A percentile compares a stretch with the other conserved stretches of the same genome.
These are phyloP conservation scores for Gyps fulvus DNA, from an alignment of 2,113 vertebrate genomes.

Conservation along the genomic window DNA sequence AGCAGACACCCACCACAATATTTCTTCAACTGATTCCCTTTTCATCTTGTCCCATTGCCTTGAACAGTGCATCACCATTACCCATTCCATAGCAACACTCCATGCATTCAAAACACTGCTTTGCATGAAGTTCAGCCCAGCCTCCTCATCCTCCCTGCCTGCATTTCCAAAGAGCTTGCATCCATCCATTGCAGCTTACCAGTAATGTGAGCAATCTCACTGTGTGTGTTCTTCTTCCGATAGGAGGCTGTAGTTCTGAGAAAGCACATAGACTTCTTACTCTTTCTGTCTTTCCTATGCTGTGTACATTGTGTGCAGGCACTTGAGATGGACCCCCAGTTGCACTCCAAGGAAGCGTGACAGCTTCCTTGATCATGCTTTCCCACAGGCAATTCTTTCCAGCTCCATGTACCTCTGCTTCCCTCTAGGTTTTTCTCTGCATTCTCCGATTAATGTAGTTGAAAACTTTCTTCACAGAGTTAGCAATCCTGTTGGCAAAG, in stretches of 20 bases:
- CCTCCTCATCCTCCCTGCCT: background rate
- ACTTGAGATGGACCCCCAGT: background rate
- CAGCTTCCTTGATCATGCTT: background rate
- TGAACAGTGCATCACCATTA: background rate
- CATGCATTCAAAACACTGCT: background rate
- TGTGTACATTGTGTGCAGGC: background rate
- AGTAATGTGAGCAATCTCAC: background rate
- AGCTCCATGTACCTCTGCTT: background rate
- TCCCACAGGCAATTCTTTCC: background rate
- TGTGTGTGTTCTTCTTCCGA: background rate
- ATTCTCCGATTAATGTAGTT: background rate
- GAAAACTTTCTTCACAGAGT: background rate
- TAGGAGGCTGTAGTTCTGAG: background rate
- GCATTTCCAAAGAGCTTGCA: background rate
- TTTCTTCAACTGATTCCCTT: background rate
- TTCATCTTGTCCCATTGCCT: background rate
- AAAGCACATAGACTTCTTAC: background rate
- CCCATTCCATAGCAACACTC: background rate
- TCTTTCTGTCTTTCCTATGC: background rate
- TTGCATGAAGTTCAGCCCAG: background rate
- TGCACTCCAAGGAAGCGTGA: background rate
- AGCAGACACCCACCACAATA: background rate
- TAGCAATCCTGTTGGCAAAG: background rate
- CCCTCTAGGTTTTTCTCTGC: background rate
- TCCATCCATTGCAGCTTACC: background rate